A percentile compares a stretch with the other conserved stretches of the same genome.
phyloP scores from a whole-genome alignment of 2,888 invertebrate species.

The Drosophila ezoana region DNA sequence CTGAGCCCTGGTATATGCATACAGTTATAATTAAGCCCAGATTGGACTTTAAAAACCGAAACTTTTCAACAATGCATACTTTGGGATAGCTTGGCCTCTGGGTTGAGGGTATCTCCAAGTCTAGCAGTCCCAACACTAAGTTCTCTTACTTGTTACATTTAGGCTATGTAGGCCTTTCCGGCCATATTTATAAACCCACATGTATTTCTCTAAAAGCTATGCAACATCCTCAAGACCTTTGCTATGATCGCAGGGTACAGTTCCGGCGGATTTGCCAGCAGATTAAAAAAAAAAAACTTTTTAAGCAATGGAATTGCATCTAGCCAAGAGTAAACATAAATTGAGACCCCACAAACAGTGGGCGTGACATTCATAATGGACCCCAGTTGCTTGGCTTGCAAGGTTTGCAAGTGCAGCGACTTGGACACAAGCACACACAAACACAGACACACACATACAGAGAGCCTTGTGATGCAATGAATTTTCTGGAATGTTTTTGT shows the following conservation, averaged over 20 bases:
- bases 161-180: no score
- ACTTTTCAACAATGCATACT: no score
- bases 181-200: background rate
- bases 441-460: no score
- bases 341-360: conserved; percentile 18
- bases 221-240: background rate
- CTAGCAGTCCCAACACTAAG: no score
- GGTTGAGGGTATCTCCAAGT: no score
- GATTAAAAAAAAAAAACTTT: conserved; percentile 2
- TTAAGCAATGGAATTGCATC: conserved; percentile 11
- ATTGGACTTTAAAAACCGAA: no score
- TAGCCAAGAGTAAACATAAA: conserved; percentile 22
- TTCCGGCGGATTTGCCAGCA: background rate
- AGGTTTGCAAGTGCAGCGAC: conserved; percentile 42
- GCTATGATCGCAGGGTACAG: background rate
- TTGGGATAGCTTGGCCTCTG: no score
- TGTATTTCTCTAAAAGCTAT: background rate
- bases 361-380: conserved; percentile 37
- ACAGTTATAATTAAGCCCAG: no score
- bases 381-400: conserved; percentile 39
- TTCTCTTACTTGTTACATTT: no score
- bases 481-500: background rate
- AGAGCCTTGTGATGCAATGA: no score
- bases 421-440: conserved; percentile 11
- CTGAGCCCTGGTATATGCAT: no score